A percentile compares a stretch with the other conserved stretches of the same genome.
phyloP scores from a whole-genome alignment of 2,888 invertebrate species.

The Scaptomyza reducta region DNA sequence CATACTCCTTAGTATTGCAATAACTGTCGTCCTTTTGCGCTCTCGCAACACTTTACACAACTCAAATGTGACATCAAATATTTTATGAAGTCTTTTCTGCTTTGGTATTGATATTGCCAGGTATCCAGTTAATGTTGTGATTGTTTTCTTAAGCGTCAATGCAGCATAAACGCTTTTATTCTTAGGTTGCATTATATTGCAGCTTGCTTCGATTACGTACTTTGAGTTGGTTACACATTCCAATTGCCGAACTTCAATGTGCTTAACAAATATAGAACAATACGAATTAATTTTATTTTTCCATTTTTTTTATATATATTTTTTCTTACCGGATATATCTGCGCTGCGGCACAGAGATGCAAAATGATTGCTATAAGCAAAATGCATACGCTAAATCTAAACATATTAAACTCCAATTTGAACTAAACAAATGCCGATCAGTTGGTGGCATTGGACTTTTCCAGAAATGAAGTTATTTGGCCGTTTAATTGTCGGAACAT shows the following conservation, averaged over 20 bases:
- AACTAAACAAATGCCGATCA: slow-evolving; percentile 28
- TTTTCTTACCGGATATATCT: slow-evolving; percentile 38
- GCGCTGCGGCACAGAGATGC: slow-evolving; percentile 21
- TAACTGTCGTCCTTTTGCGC: slow-evolving; percentile 35
- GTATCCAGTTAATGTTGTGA: slow-evolving; percentile 24
- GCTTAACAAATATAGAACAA: slow-evolving; percentile 14
- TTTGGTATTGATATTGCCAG: slow-evolving; percentile 53
- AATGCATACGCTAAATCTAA: slow-evolving; percentile 28
- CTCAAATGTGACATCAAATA: slow-evolving; percentile 57
- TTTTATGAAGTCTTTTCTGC: slow-evolving; percentile 27
- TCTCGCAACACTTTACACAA: slow-evolving; percentile 59
- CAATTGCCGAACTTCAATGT: slow-evolving; percentile 37
- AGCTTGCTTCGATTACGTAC: slow-evolving; percentile 35
- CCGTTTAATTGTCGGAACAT: slow-evolving; percentile 57
- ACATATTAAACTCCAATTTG: slow-evolving; percentile 22
- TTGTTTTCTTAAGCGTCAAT: slow-evolving; percentile 22
- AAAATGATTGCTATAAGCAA: slow-evolving; percentile 21
- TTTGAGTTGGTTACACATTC: slow-evolving; percentile 50
- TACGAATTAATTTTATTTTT: background rate
- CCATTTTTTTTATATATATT: background rate
- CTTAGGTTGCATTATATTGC: slow-evolving; percentile 37
- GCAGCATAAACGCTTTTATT: slow-evolving; percentile 42
- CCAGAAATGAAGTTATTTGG: slow-evolving; percentile 30
- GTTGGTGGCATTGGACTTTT: slow-evolving; percentile 46
- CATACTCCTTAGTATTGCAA: slow-evolving; percentile 47